Evolutionary conservation across 2,113 vertebrate species (phyloP).

Genomic region (Apeltes quadracus): DNA sequence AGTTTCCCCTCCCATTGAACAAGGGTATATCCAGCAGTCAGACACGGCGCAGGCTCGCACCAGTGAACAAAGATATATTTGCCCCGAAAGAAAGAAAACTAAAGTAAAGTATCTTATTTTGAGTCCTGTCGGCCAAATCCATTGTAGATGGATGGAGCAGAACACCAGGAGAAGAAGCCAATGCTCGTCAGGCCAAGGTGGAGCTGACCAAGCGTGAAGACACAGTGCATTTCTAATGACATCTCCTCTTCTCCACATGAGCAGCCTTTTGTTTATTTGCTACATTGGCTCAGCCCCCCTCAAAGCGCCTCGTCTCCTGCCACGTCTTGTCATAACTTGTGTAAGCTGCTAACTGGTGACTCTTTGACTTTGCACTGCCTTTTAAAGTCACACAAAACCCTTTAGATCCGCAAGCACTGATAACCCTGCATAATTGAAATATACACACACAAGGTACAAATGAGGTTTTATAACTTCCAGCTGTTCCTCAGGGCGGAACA

Average conservation of each 20-base stretch:
- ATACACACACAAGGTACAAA: too few relatives aligned
- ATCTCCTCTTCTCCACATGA: constrained; percentile 21
- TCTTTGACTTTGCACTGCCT: background rate
- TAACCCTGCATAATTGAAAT: background rate
- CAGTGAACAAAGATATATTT: too few relatives aligned
- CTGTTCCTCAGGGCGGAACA: too few relatives aligned
- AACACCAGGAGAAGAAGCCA: constrained; percentile 39
- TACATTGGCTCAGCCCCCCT: constrained; percentile 15
- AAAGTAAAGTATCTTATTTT: too few relatives aligned
- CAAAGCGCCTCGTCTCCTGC: constrained; percentile 13
- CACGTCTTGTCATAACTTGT: constrained; percentile 5
- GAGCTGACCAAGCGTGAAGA: constrained; percentile 51
- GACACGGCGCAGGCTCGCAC: too few relatives aligned
- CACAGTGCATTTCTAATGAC: constrained; percentile 47
- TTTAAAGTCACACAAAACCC: background rate
- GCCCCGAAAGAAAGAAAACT: too few relatives aligned
- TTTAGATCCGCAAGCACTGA: background rate
- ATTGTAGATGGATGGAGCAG: constrained; percentile 2
- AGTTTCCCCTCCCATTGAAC: too few relatives aligned
- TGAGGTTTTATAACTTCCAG: too few relatives aligned
- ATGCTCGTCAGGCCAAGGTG: constrained; percentile 23
- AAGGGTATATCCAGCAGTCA: too few relatives aligned
- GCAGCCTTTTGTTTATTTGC: constrained; percentile 45
- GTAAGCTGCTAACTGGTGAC: background rate
- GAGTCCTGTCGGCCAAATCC: background rate